A percentile compares a stretch with the other conserved stretches of the same genome.
These are phyloP conservation scores for Labia minor DNA, from an alignment of 2,888 invertebrate species.

Conservation along the genomic window DNA sequence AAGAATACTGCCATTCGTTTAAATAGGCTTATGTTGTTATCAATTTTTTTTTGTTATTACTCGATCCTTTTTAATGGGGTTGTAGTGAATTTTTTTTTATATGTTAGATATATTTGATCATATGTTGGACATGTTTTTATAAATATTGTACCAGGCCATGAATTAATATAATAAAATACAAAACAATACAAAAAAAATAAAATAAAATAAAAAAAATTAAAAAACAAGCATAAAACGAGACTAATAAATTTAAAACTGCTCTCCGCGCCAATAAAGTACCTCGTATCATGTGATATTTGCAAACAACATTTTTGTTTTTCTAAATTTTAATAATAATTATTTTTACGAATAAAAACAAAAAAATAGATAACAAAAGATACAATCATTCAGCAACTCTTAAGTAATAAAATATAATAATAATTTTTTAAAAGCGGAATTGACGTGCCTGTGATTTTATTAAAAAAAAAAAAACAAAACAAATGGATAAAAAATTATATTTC, in stretches of 20 bases:
- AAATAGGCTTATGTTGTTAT: neutral
- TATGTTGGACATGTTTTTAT: neutral
- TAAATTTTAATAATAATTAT: conserved; percentile 14
- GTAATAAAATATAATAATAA: neutral
- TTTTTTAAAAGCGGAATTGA: conserved; percentile 14
- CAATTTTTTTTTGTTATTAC: neutral
- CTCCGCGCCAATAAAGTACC: neutral
- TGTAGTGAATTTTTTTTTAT: neutral
- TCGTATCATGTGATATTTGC: neutral
- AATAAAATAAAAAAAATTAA: neutral
- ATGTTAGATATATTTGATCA: neutral
- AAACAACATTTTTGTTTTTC: neutral
- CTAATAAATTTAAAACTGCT: too few species aligned
- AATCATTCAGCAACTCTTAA: neutral
- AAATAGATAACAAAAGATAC: neutral
- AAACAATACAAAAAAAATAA: too few species aligned
- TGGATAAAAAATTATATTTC: neutral
- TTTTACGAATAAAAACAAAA: neutral
- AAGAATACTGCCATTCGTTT: conserved; percentile 14
- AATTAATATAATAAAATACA: neutral
- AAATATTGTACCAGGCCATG: conserved; percentile 1
- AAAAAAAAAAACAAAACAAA: neutral
- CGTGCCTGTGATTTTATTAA: neutral
- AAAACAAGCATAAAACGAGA: too few species aligned
- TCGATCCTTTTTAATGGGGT: neutral